Base-by-base conservation (phyloP, 2,888 invertebrate species). In the Coelopa pilipes region DNA sequence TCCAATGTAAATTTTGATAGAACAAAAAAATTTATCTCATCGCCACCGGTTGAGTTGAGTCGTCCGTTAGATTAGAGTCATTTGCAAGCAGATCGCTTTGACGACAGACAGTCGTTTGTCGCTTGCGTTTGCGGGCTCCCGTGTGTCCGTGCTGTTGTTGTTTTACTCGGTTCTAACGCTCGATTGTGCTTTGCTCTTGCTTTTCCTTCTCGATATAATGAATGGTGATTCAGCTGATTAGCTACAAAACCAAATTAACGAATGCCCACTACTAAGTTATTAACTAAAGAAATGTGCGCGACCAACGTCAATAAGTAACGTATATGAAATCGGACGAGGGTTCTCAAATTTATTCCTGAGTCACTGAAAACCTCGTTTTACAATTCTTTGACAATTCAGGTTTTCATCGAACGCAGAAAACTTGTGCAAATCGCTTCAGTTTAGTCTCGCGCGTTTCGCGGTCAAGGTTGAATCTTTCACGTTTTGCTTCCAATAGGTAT, bases 1-100 rank as follows among this genome's bases (percentile, higher is more conserved):
- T 34, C 65, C 15, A 65, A 24, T 65, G n/a, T 15, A n/a, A 50
- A 49, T 2, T 50, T 66, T 24, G 66, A 21, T 50, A 69, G 34
- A 69, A 69, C 57, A 57, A 69, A 69, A 69, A 69, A 68, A 46
- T 34, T 34, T 57, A 45, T 45, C 57, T 68, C 57, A 45, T 53
- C 17, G 11, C 46, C 57, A n/a, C 45, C 34, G 15, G 63, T 13
- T 46, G 46, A 24, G 46, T 34, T 46, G 45, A 45, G 45, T 63
- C 46, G 46, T 63, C 53, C 24, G 69, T 55, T 69, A 69, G 55
- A 69, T 69, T 57, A 59, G 34, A 53, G 50, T 57, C 10, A 19
- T 55, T 46, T 45, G 12, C 17, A 47, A 34, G 34, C 69, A 57
- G 50, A 19, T 62, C 50, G 62, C 49, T 59, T 34, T 7, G 7